phyloP scores from a whole-genome alignment of 2,888 invertebrate species.

The Campoletis raptor region DNA sequence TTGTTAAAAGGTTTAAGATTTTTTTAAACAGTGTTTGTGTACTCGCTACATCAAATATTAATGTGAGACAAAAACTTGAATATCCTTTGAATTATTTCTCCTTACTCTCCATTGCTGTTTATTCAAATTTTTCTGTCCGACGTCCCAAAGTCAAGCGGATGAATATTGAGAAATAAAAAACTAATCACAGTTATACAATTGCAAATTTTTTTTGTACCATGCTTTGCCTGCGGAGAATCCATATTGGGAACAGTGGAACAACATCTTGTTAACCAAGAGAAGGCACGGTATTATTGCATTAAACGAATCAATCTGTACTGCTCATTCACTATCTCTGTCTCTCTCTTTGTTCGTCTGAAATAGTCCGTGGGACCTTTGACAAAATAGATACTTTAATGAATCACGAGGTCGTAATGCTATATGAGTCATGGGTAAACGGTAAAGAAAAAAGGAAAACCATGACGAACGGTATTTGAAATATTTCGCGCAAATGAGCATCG shows the following conservation, averaged over 20 bases:
- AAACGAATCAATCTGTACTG: slow-evolving; percentile 19
- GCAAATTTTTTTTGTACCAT: neutral
- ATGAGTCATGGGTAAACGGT: slow-evolving; percentile 39
- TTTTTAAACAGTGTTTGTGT: neutral
- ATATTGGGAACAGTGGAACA: slow-evolving; percentile 7
- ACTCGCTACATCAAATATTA: neutral
- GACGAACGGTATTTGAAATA: slow-evolving; percentile 18
- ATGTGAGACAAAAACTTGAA: neutral
- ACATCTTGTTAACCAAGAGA: slow-evolving; percentile 19
- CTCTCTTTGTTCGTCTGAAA: slow-evolving; percentile 4
- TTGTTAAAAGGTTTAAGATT: neutral
- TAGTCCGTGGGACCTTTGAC: slow-evolving; percentile 25
- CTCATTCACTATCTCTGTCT: neutral
- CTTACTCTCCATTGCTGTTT: neutral
- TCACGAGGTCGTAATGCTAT: slow-evolving; percentile 39
- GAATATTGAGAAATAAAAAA: neutral
- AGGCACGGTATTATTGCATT: slow-evolving; percentile 16
- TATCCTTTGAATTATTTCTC: too few relatives aligned
- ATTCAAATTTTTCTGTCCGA: neutral
- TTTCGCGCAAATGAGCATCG: neutral
- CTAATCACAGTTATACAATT: neutral
- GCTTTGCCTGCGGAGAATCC: neutral
- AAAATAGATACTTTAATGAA: slow-evolving; percentile 44
- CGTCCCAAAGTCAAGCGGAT: neutral
- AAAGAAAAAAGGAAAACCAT: neutral